These are phyloP conservation scores for Synergus laeviventris DNA, from an alignment of 2,888 invertebrate genomes.

Conservation along the genomic window DNA sequence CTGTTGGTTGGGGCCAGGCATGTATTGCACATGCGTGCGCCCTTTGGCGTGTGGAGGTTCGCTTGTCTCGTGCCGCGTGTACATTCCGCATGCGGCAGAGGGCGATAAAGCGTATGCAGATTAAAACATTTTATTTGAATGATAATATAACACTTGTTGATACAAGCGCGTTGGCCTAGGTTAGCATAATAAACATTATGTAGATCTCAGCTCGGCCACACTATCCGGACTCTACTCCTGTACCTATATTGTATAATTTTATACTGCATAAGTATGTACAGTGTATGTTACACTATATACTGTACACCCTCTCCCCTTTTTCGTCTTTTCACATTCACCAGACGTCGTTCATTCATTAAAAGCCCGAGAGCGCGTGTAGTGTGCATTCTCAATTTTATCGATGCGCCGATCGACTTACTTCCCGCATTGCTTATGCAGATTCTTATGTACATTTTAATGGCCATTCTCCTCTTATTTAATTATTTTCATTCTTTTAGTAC, in stretches of 20 bases:
- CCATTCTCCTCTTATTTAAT: slow-evolving; percentile 39
- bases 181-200: slow-evolving; percentile 76
- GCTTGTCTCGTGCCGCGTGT: slow-evolving; percentile 70
- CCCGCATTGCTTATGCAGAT: slow-evolving; percentile 45
- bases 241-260: slow-evolving; percentile 39
- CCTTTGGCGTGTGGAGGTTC: slow-evolving; percentile 62
- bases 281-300: slow-evolving; percentile 49
- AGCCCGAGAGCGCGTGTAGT: slow-evolving; percentile 59
- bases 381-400: slow-evolving; percentile 69
- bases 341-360: slow-evolving; percentile 70
- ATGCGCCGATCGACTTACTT: slow-evolving; percentile 61
- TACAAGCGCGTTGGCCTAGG: slow-evolving; percentile 75
- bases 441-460: slow-evolving; percentile 12
- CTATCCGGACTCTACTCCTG: slow-evolving; percentile 42
- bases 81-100: slow-evolving; percentile 72
- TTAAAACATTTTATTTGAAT: slow-evolving; percentile 76
- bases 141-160: slow-evolving; percentile 76
- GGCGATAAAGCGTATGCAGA: slow-evolving; percentile 76
- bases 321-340: slow-evolving; percentile 63
- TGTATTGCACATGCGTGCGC: slow-evolving; percentile 55
- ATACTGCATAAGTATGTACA: slow-evolving; percentile 42
- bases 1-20: not conserved
- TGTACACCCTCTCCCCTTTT: slow-evolving; percentile 46
- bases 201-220: slow-evolving; percentile 64
- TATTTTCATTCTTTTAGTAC: slow-evolving; percentile 8